These are phyloP conservation scores for Melanophora roralis DNA, from an alignment of 2,888 invertebrate genomes.

Conservation along the genomic window DNA sequence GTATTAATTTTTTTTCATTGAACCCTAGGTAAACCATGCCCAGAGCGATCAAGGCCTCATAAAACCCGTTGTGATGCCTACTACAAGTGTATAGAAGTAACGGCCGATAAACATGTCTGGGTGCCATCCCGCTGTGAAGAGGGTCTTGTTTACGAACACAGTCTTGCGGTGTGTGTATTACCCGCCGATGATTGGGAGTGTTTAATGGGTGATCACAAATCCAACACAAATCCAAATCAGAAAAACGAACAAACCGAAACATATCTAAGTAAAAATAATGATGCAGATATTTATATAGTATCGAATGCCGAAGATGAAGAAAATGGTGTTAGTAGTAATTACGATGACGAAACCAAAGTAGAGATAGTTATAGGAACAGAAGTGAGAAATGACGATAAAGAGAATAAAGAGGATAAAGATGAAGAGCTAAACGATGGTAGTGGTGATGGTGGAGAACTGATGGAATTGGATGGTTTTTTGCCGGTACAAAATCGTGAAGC, in stretches of 20 bases:
- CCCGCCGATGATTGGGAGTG: slow-evolving; percentile 78
- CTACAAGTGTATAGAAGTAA: slow-evolving; percentile 73
- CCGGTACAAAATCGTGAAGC: slow-evolving; percentile 67
- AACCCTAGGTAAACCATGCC: slow-evolving; percentile 74
- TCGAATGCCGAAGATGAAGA: slow-evolving; percentile 64
- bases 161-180: slow-evolving; percentile 74
- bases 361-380: slow-evolving; percentile 65
- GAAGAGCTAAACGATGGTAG: slow-evolving; percentile 59
- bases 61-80: slow-evolving; percentile 75
- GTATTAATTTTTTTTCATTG: slow-evolving; percentile 10
- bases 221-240: neutral
- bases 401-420: slow-evolving; percentile 46
- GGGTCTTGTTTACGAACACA: slow-evolving; percentile 75
- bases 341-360: slow-evolving; percentile 68
- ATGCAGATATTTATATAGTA: slow-evolving; percentile 67
- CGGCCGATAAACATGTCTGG: slow-evolving; percentile 73
- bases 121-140: slow-evolving; percentile 73
- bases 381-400: slow-evolving; percentile 68
- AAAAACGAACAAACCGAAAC: neutral
- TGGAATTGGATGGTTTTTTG: slow-evolving; percentile 67
- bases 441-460: slow-evolving; percentile 72
- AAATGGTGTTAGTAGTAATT: slow-evolving; percentile 8
- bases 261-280: slow-evolving; percentile 26
- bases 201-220: slow-evolving; percentile 65
- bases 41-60: slow-evolving; percentile 74